These are phyloP conservation scores for Lagorchestes hirsutus DNA, from an alignment of 2,797 vertebrate genomes.

Conservation along the genomic window DNA sequence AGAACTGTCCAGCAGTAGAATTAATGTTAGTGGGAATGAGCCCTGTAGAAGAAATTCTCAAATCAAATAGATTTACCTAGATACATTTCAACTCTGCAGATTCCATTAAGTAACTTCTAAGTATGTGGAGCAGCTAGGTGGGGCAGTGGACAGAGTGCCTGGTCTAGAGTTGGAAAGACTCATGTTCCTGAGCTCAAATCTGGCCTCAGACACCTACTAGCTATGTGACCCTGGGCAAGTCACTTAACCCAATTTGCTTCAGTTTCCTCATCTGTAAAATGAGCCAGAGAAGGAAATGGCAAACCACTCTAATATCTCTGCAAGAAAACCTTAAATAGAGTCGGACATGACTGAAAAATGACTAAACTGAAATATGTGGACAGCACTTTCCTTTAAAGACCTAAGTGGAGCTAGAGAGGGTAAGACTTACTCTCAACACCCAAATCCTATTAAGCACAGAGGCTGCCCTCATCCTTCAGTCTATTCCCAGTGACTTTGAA, in stretches of 20 bases:
- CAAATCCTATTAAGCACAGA: not conserved
- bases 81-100: not conserved
- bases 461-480: no score
- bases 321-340: not conserved
- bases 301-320: not conserved
- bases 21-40: not conserved
- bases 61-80: not conserved
- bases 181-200: not conserved
- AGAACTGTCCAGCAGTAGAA: not conserved
- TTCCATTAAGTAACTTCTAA: not conserved
- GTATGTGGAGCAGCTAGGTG: not conserved
- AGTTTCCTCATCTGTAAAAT: not conserved
- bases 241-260: not conserved
- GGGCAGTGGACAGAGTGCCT: not conserved
- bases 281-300: not conserved
- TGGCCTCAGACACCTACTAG: not conserved
- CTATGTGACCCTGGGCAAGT: not conserved
- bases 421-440: not conserved
- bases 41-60: not conserved
- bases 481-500: not conserved
- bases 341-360: not conserved
- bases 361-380: not conserved
- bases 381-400: not conserved
- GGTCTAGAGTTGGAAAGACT: not conserved
- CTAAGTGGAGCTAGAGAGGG: not conserved